A percentile compares a stretch with the other conserved stretches of the same genome.
These are phyloP conservation scores for Gavialis gangeticus DNA, from an alignment of 2,113 vertebrate genomes.

Conservation along the genomic window DNA sequence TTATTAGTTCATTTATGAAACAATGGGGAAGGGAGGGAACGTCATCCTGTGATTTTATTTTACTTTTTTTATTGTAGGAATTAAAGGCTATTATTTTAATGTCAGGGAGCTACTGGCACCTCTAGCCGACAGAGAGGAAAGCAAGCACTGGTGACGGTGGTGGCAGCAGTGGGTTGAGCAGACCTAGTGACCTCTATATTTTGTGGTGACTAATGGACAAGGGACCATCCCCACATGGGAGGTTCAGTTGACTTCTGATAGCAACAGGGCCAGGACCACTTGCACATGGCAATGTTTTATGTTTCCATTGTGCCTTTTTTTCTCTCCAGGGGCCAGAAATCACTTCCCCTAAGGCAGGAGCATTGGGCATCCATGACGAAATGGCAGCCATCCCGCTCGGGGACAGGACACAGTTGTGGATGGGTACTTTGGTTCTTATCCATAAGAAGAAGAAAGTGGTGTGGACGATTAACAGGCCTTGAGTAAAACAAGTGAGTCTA, in stretches of 20 bases:
- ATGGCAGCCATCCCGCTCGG: neutral
- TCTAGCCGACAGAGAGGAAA: neutral
- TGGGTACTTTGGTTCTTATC: neutral
- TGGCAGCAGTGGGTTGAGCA: neutral
- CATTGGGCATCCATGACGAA: neutral
- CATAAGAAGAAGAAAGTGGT: neutral
- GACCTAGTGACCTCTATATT: neutral
- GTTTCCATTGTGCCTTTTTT: neutral
- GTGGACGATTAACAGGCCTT: neutral
- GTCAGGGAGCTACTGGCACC: neutral
- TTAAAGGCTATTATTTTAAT: constrained; percentile 11
- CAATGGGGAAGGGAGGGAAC: constrained; percentile 8
- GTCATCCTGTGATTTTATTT: neutral
- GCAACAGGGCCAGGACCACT: neutral
- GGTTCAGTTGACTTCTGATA: neutral
- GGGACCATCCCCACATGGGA: neutral
- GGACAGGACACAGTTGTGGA: neutral
- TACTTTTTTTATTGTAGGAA: neutral
- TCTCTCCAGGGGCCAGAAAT: neutral
- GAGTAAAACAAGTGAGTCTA: neutral
- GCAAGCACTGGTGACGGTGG: neutral
- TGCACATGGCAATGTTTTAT: neutral
- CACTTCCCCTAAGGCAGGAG: constrained; percentile 11
- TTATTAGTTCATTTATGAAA: constrained; percentile 66
- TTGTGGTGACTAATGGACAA: neutral